These are phyloP conservation scores for Himalopsyche kuldschensis DNA, from an alignment of 2,888 invertebrate genomes.

Conservation along the genomic window DNA sequence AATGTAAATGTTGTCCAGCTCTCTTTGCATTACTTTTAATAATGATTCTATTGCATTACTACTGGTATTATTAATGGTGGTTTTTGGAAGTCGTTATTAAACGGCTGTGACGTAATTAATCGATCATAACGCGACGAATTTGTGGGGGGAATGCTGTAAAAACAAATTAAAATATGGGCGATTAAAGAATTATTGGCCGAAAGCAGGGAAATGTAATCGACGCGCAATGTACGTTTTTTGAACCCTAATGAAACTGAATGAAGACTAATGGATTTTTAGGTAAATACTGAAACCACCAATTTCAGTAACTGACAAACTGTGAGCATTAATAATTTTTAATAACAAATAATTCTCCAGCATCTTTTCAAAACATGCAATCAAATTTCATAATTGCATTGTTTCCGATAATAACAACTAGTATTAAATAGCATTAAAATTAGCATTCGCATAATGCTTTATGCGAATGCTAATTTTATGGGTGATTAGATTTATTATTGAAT, in stretches of 20 bases:
- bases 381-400: no score
- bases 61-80: neutral
- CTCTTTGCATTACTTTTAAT: no score
- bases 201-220: neutral
- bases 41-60: no score
- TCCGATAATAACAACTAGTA: no score
- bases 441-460: no score
- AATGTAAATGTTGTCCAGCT: no score
- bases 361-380: no score
- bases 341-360: no score
- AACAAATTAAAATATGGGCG: neutral
- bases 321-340: neutral
- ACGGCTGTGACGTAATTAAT: neutral
- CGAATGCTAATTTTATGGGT: no score
- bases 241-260: conserved; percentile 22
- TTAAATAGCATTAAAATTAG: no score
- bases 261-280: conserved; percentile 29
- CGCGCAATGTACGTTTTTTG: neutral
- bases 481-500: no score
- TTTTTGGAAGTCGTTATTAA: neutral
- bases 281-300: neutral
- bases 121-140: neutral
- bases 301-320: neutral
- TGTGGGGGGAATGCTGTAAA: neutral
- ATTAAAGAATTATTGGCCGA: conserved; percentile 4